Evolutionary conservation across 2,888 invertebrate genomes (phyloP).

Genomic region (Xiphydria camelus): DNA sequence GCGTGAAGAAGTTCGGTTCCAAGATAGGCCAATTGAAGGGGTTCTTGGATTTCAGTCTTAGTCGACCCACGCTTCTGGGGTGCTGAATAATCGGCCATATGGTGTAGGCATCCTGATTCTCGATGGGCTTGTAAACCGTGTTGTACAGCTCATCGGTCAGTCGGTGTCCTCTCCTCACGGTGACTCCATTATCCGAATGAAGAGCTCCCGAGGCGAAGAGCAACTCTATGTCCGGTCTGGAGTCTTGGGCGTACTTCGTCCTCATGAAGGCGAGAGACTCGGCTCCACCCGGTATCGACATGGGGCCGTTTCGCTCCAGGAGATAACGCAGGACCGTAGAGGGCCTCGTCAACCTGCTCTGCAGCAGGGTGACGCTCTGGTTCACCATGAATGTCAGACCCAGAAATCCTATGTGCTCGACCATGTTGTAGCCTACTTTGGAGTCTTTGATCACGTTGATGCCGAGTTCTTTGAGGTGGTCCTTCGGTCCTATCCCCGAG

Average conservation of each 20-base stretch:
- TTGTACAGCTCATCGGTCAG: constrained; percentile 55
- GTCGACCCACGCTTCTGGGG: constrained; percentile 71
- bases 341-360: constrained; percentile 36
- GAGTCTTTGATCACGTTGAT: constrained; percentile 67
- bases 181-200: constrained; percentile 59
- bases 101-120: constrained; percentile 57
- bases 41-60: constrained; percentile 71
- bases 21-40: constrained; percentile 74
- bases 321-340: constrained; percentile 49
- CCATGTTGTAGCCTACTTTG: constrained; percentile 69
- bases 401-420: constrained; percentile 70
- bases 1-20: constrained; percentile 78
- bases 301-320: constrained; percentile 47
- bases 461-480: constrained; percentile 62
- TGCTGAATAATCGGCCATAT: constrained; percentile 73
- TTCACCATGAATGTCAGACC: constrained; percentile 71
- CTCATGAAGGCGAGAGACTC: constrained; percentile 57
- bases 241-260: constrained; percentile 55
- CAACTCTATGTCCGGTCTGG: constrained; percentile 56
- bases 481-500: constrained; percentile 68
- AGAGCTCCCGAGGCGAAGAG: constrained; percentile 60
- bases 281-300: constrained; percentile 57
- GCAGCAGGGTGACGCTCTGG: constrained; percentile 63
- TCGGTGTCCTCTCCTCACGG: constrained; percentile 45
- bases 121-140: constrained; percentile 56